phyloP scores from a whole-genome alignment of 2,113 vertebrate species.

The Corythornis madagascariensis region DNA sequence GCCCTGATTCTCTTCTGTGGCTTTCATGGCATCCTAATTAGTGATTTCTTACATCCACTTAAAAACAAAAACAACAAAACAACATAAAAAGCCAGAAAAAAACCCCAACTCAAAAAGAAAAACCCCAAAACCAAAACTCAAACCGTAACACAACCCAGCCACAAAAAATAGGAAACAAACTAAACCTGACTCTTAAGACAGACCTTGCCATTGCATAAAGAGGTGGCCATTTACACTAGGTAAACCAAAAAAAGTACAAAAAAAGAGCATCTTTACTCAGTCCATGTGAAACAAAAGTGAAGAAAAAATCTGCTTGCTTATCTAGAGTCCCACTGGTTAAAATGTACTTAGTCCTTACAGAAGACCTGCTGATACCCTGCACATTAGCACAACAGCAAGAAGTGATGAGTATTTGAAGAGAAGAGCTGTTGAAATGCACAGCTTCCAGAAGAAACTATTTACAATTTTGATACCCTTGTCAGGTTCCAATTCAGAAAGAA shows the following conservation, averaged over 20 bases:
- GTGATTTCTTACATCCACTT: slow-evolving; percentile 72
- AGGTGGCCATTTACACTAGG: slow-evolving; percentile 71
- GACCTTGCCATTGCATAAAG: slow-evolving; percentile 74
- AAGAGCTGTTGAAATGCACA: slow-evolving; percentile 58
- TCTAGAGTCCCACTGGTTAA: slow-evolving; percentile 68
- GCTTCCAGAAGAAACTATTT: slow-evolving; percentile 47
- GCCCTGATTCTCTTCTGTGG: slow-evolving; percentile 29
- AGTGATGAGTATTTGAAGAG: slow-evolving; percentile 40
- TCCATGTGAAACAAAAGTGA: slow-evolving; percentile 62
- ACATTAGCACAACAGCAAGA: slow-evolving; percentile 66
- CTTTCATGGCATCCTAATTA: slow-evolving; percentile 68
- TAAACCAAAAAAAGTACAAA: slow-evolving; percentile 52
- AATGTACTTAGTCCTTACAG: slow-evolving; percentile 61
- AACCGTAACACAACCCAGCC: not conserved
- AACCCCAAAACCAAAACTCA: not conserved
- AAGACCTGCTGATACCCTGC: slow-evolving; percentile 60
- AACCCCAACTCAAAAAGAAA: not conserved
- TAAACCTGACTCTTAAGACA: slow-evolving; percentile 19
- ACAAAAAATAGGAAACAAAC: not conserved
- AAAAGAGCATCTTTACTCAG: slow-evolving; percentile 76
- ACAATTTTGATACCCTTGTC: slow-evolving; percentile 20
- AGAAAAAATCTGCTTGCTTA: not conserved
- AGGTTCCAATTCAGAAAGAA: not conserved
- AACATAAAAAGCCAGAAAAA: not conserved
- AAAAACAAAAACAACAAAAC: not conserved